Conservation (phyloP, 2,888 invertebrate genomes). For the Adineta ricciae region DNA sequence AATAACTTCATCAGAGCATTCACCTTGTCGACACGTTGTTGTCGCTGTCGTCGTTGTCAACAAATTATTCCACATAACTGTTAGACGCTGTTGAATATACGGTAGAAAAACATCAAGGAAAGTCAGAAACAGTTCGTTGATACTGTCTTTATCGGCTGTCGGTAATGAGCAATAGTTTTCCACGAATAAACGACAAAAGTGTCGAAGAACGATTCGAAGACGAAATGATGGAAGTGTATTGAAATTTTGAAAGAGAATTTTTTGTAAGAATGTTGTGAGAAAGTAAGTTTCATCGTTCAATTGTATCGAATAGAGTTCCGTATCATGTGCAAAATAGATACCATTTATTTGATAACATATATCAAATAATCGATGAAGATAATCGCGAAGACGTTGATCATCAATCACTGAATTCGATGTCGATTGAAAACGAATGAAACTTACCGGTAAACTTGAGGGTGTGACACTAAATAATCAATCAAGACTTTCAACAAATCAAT, state of each 20-base stretch:
- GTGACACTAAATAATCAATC: neutral
- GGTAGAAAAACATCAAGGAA: neutral
- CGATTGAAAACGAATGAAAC: neutral
- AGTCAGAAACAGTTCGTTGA: neutral
- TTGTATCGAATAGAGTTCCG: neutral
- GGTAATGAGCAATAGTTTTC: neutral
- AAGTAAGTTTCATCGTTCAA: neutral
- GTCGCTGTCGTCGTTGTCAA: neutral
- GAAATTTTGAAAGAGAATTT: slow-evolving; percentile 15
- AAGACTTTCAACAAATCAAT: too few relatives aligned
- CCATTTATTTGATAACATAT: slow-evolving; percentile 8
- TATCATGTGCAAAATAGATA: neutral
- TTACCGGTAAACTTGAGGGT: neutral
- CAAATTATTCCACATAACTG: neutral
- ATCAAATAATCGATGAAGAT: slow-evolving; percentile 16
- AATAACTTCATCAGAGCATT: slow-evolving; percentile 20
- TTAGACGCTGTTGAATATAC: slow-evolving; percentile 16
- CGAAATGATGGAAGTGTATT: slow-evolving; percentile 10
- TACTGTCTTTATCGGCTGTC: neutral
- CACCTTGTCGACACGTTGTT: neutral
- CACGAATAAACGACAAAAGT: slow-evolving; percentile 13
- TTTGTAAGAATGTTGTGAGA: slow-evolving; percentile 7
- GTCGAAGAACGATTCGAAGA: neutral
- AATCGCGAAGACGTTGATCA: slow-evolving; percentile 12
- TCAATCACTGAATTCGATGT: neutral